Base-by-base conservation (phyloP, 1,140 invertebrate genomes). In the Pogonomyrmex barbatus region DNA sequence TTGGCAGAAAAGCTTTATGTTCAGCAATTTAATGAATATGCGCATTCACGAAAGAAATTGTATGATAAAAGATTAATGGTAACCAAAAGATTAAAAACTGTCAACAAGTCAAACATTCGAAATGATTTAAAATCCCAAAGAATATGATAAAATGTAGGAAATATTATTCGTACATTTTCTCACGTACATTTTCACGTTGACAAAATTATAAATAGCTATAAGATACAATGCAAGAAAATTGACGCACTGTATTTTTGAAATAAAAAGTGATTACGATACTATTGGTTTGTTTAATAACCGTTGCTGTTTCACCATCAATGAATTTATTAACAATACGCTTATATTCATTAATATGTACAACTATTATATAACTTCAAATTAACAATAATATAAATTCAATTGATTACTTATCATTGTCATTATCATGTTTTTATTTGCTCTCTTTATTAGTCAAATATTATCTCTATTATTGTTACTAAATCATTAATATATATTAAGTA, bases 281-380 rank as follows among this genome's bases (percentile, higher is more conserved):
- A 39, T 12, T n/a, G 39, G 2, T 45, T 71, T 39, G 42, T 70
- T 58, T 30, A 54, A 81, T 39, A 70, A 12, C 42, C 39, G 71
- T 56, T 36, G 50, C 5, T 52, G 14, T 12, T n/a, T 87, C 54
- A 76, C 76, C 60, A 88, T 63, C 67, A 67, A 85, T 76, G 73
- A 50, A 14, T 75, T 67, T 62, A 85, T 88, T 89, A 89, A 89
- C 62, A 42, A 12, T n/a, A 39, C 75, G 71, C 84, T 90, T 90
- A 87, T 87, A 33, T 78, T 54, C 65, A 17, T 62, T 24, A 47
- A 65, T 47, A 36, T 36, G 50, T 56, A 47, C 36, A 17, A 56
- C 33, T 58, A 71, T 17, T 65, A 58, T 65, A 58, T 50, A 45
- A 36, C 33, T 63, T 58, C 52, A 68, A 79, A 85, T 81, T 86